Evolutionary conservation across 1,140 invertebrate species (phyloP), one percentile per base, ranked within the genome.

Genomic region (Chrysopa pallens): DNA sequence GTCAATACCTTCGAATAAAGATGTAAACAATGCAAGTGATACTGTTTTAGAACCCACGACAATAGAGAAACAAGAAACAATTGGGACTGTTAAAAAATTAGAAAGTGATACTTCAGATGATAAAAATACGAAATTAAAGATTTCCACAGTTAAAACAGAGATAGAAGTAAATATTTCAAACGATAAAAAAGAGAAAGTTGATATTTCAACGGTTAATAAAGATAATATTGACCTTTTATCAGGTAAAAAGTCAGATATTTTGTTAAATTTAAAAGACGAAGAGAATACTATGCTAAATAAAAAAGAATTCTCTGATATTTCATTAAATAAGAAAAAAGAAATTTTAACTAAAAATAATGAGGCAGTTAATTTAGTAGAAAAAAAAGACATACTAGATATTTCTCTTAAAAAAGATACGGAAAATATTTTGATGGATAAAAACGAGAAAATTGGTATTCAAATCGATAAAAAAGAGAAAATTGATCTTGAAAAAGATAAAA

Each of bases 101-200:
- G 5, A 23, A 23, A 23, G 17, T 23, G 17, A 23, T 23, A 23
- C 5, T 23, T 23, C 17, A 23, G 17, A 23, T 23, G 17, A 23
- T 3, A 2, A 23, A 23, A 23, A 23, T 3, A 23, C 50, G 17
- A 50, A 46, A 31, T 14, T 39, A 3, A 52, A 50, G 36, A 46
- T 45, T 43, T 49, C 52, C 17, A 46, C 52, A 46, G 52, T 51
- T 42, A 50, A 56, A 42, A 50, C 54, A 2, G 49, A 46, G 8
- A 38, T 51, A 1, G 52, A 54, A 40, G 50, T 49, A 40, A 42
- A 31, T 56, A 27, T 8, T 14, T 6, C 11, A 17, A 46, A 42
- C 38, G 38, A 38, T 38, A 17, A 5, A 17, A 39, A 33, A 39
- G 36, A 42, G 27, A 46, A 47, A 48, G 36, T 46, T 33, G 39